phyloP scores from a whole-genome alignment of 2,113 vertebrate genomes.

The Clarias macrocephalus region DNA sequence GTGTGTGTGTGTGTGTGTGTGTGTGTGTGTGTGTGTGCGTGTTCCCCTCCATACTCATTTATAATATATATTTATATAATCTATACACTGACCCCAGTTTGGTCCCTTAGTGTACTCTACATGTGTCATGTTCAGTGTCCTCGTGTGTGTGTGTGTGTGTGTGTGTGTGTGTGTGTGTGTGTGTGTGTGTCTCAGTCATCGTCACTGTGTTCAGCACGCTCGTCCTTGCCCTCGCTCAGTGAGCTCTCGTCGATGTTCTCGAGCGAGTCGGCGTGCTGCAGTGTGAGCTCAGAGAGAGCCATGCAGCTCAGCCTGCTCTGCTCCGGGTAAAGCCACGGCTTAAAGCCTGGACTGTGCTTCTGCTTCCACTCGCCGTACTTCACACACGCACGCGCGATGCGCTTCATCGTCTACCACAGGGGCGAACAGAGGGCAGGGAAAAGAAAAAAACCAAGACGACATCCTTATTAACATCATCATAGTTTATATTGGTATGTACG shows the following conservation, averaged over 20 bases:
- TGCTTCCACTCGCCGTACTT: conserved; percentile 91
- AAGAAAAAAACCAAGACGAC: background rate
- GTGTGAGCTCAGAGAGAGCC: conserved; percentile 81
- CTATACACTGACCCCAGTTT: background rate
- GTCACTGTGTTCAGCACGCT: conserved; percentile 82
- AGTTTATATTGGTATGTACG: background rate
- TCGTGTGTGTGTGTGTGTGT: conserved; percentile 16
- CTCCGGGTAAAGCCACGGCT: conserved; percentile 91
- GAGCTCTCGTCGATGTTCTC: conserved; percentile 93
- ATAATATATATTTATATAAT: background rate
- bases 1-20: background rate
- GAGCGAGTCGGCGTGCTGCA: conserved; percentile 89
- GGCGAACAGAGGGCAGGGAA: background rate
- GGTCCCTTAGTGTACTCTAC: background rate
- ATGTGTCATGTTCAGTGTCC: background rate
- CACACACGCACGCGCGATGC: conserved; percentile 87
- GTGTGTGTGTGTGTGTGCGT: background rate
- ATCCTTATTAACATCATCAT: background rate
- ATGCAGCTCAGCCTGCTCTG: conserved; percentile 84
- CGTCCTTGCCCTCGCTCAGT: conserved; percentile 79
- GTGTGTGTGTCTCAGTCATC: conserved; percentile 69
- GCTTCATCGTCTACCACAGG: conserved; percentile 85
- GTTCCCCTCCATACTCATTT: background rate
- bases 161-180: conserved; percentile 21
- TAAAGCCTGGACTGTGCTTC: conserved; percentile 81